Base-by-base conservation (phyloP, 1,140 invertebrate species). In the Glomeris maerens region DNA sequence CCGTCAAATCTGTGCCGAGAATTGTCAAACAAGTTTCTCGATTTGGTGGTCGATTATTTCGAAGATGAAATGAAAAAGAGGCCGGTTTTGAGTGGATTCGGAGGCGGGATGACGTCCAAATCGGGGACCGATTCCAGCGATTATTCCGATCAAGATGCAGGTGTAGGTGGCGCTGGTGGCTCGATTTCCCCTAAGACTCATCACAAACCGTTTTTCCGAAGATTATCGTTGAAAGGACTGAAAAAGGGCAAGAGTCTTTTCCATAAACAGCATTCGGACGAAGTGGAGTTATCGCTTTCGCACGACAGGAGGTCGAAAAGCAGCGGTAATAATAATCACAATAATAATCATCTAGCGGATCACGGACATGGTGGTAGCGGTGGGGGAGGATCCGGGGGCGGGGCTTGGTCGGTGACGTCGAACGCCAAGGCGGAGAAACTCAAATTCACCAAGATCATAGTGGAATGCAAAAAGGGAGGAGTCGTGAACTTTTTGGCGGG, bases 381-480 rank as follows among this genome's bases (percentile, higher is more conserved):
- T 39, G 66, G 66, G 42, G 66, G 68, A 55, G 53, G 58, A 29
- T 55, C 54, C 56, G 48, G 55, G 53, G 57, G 58, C 45, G 59
- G 55, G 46, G 49, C 46, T 49, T 49, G 52, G 52, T 54, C 51
- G 55, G 53, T 64, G 56, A 49, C 49, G 49, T 55, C 56, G 45
- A 36, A 61, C 47, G 77, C 79, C 53, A 80, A 81, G 62, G 77
- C 82, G 57, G 80, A 77, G 45, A 88, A 87, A 69, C 82, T 80
- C 14, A 91, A 90, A 64, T 65, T 90, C 48, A 81, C 84, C 21
- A 93, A 91, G 68, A 90, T 91, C 55, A 79, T 90, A 27, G 86
- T 91, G 2, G 86, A 94, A 66, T 89, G 86, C 65, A 76, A 85
- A 40, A 92, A 93, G 60, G 90, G 95, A 64, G 89, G 90, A 3